phyloP scores from a whole-genome alignment of 1,140 invertebrate genomes.

The Drosophila melanica region DNA sequence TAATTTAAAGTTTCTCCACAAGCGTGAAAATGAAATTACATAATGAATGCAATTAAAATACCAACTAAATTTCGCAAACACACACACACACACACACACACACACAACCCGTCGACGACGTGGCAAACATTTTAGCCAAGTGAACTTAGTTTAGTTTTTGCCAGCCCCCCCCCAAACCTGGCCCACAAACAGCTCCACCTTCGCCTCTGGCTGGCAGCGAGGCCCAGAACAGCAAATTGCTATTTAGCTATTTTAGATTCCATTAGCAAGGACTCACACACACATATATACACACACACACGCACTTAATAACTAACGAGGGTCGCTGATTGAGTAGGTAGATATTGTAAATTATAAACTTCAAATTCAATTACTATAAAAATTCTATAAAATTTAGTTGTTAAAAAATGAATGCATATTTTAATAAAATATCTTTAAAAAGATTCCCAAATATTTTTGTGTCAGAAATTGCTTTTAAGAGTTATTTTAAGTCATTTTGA shows the following conservation, averaged over 20 bases:
- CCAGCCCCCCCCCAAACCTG: not conserved
- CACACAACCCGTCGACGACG: conserved; percentile 9
- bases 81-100: conserved; percentile 24
- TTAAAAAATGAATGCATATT: no score
- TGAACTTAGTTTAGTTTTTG: conserved; percentile 19
- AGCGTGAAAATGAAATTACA: conserved; percentile 79
- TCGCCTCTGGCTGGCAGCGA: conserved; percentile 52
- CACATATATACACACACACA: conserved; percentile 27
- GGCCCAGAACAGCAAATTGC: conserved; percentile 73
- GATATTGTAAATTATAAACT: not conserved
- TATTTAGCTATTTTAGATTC: conserved; percentile 81
- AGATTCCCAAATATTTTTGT: no score
- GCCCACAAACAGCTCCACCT: not conserved
- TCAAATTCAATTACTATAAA: no score
- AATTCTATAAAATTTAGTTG: no score
- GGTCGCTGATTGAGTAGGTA: not conserved
- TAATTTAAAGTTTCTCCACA: conserved; percentile 77
- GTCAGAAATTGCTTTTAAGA: no score
- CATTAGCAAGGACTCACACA: conserved; percentile 61
- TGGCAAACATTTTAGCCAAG: conserved; percentile 50
- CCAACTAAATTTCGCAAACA: conserved; percentile 33
- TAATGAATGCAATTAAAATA: conserved; percentile 82
- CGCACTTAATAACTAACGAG: conserved; percentile 8
- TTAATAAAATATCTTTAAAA: no score
- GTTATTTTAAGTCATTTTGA: no score